A percentile compares a stretch with the other conserved stretches of the same genome.
Conservation (phyloP, 1,140 invertebrate genomes). For the Zophobas atratus region DNA sequence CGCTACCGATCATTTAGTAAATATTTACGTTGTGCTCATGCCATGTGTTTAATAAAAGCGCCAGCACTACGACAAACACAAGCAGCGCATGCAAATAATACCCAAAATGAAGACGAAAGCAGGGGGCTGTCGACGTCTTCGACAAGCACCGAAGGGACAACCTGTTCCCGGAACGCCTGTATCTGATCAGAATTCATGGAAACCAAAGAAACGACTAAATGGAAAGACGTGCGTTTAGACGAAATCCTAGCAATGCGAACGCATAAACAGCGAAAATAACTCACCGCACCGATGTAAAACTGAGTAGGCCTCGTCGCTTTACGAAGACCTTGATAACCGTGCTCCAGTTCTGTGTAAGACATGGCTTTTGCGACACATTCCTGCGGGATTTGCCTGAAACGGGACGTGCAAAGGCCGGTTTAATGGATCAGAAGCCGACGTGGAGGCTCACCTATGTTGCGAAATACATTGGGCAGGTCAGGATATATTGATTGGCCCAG, state of each 20-base stretch:
- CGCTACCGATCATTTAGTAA: background rate
- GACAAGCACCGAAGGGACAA: slow-evolving; percentile 68
- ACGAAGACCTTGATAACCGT: slow-evolving; percentile 87
- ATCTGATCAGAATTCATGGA: slow-evolving; percentile 43
- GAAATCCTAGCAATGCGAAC: slow-evolving; percentile 5
- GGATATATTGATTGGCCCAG: slow-evolving; percentile 54
- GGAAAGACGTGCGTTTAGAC: slow-evolving; percentile 34
- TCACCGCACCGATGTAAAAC: slow-evolving; percentile 72
- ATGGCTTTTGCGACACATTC: slow-evolving; percentile 69
- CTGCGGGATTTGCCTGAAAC: background rate
- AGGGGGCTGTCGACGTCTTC: slow-evolving; percentile 68
- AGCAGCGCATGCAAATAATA: slow-evolving; percentile 51
- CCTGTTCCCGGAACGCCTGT: slow-evolving; percentile 42
- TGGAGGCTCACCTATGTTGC: slow-evolving; percentile 22
- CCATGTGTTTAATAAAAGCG: background rate
- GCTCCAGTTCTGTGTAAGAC: slow-evolving; percentile 92
- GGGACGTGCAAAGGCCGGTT: background rate
- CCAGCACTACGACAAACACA: background rate
- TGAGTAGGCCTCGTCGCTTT: slow-evolving; percentile 73
- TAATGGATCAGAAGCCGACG: no score
- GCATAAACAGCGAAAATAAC: slow-evolving; percentile 52
- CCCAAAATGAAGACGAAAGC: slow-evolving; percentile 60
- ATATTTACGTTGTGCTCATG: slow-evolving; percentile 20
- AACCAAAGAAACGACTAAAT: slow-evolving; percentile 43
- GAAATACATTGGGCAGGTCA: slow-evolving; percentile 55